phyloP scores from a whole-genome alignment of 2,888 invertebrate species.

The Zootermopsis nevadensis region DNA sequence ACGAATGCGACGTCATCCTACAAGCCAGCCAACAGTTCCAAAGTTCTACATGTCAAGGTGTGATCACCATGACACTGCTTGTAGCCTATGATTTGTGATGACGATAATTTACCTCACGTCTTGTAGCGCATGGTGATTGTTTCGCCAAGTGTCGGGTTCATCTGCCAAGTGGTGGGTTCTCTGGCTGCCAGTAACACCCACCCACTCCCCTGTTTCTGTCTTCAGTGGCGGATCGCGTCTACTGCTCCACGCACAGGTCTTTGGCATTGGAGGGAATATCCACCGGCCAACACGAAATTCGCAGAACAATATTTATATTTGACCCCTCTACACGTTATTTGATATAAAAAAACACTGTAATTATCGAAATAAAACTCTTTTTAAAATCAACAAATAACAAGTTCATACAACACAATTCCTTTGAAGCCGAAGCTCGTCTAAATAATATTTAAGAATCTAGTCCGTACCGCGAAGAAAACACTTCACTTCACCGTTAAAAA shows the following conservation, averaged over 20 bases:
- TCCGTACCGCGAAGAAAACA: too few relatives aligned
- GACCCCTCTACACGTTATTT: too few relatives aligned
- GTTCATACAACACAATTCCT: background rate
- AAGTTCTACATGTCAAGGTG: background rate
- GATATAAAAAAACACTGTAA: too few relatives aligned
- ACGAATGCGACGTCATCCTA: background rate
- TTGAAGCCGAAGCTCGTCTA: too few relatives aligned
- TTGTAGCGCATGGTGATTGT: background rate
- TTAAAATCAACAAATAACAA: too few relatives aligned
- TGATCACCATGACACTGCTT: background rate
- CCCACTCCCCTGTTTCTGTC: background rate
- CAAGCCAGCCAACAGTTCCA: background rate
- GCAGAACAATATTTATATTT: too few relatives aligned
- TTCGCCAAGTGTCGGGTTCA: slow-evolving; percentile 4
- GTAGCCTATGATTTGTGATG: slow-evolving; percentile 11
- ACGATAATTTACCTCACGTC: slow-evolving; percentile 5
- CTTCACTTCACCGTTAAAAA: too few relatives aligned
- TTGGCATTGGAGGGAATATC: too few relatives aligned
- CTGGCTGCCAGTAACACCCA: slow-evolving; percentile 9
- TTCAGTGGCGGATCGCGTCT: background rate
- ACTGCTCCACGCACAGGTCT: too few relatives aligned
- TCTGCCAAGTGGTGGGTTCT: background rate
- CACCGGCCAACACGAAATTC: too few relatives aligned
- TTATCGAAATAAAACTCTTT: too few relatives aligned
- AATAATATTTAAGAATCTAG: too few relatives aligned